phyloP scores from a whole-genome alignment of 2,113 vertebrate genomes.

The Bubo scandiacus region DNA sequence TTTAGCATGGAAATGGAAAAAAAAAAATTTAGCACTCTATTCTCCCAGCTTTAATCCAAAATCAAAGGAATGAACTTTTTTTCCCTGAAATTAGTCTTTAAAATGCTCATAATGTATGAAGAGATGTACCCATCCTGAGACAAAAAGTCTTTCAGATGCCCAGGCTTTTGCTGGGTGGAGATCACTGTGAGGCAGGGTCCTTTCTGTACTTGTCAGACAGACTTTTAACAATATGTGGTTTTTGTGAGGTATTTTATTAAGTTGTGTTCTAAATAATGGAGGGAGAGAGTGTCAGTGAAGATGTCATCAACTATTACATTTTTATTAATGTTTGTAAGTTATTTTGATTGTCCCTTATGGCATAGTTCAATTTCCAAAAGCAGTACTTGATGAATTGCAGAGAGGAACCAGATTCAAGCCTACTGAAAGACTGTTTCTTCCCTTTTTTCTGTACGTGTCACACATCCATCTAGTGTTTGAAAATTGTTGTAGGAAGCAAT shows the following conservation, averaged over 20 bases:
- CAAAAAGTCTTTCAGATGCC: neutral
- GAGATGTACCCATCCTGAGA: neutral
- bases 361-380: neutral
- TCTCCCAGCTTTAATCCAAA: neutral
- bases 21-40: neutral
- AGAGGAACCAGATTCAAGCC: neutral
- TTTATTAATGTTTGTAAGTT: neutral
- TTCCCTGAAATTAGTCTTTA: neutral
- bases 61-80: neutral
- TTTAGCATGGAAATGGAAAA: neutral
- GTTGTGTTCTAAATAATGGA: neutral
- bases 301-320: neutral
- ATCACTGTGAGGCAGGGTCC: neutral
- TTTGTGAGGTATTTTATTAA: neutral
- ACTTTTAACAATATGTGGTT: neutral
- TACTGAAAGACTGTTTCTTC: neutral
- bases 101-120: neutral
- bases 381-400: neutral
- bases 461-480: neutral
- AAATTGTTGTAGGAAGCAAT: neutral
- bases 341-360: neutral
- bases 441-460: neutral
- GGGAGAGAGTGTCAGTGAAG: neutral
- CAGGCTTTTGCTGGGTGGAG: neutral
- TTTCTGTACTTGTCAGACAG: neutral